phyloP scores from a whole-genome alignment of 2,113 vertebrate species.

The Acinonyx jubatus region DNA sequence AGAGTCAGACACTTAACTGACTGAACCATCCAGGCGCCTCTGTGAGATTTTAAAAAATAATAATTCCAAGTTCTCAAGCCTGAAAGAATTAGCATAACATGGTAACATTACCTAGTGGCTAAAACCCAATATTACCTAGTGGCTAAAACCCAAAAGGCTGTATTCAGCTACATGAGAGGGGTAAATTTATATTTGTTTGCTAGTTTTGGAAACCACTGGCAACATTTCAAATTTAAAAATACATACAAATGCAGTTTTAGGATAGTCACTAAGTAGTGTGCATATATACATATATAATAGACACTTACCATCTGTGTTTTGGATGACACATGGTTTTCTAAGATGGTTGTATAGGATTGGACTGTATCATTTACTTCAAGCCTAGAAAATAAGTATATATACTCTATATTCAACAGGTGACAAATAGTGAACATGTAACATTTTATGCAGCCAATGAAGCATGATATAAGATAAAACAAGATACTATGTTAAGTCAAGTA shows the following conservation, averaged over 20 bases:
- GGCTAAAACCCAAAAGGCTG: neutral
- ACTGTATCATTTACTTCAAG: constrained; percentile 88
- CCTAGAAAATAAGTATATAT: constrained; percentile 80
- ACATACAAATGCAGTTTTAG: neutral
- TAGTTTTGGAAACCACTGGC: neutral
- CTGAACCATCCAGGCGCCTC: too few relatives aligned
- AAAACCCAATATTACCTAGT: neutral
- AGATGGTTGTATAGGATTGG: constrained; percentile 85
- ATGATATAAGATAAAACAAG: neutral
- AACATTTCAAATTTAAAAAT: neutral
- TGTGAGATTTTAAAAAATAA: neutral
- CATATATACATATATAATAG: neutral
- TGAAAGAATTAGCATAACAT: neutral
- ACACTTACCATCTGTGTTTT: constrained; percentile 89
- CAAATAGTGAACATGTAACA: neutral
- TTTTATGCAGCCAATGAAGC: neutral
- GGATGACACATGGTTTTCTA: constrained; percentile 84
- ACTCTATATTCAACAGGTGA: neutral
- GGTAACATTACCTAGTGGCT: neutral
- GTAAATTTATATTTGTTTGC: neutral
- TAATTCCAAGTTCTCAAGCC: neutral
- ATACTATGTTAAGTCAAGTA: neutral
- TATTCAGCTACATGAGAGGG: neutral
- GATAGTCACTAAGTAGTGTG: too few relatives aligned
- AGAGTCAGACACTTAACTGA: too few relatives aligned